phyloP scores from a whole-genome alignment of 2,888 invertebrate genomes.

The Ceriagrion tenellum region DNA sequence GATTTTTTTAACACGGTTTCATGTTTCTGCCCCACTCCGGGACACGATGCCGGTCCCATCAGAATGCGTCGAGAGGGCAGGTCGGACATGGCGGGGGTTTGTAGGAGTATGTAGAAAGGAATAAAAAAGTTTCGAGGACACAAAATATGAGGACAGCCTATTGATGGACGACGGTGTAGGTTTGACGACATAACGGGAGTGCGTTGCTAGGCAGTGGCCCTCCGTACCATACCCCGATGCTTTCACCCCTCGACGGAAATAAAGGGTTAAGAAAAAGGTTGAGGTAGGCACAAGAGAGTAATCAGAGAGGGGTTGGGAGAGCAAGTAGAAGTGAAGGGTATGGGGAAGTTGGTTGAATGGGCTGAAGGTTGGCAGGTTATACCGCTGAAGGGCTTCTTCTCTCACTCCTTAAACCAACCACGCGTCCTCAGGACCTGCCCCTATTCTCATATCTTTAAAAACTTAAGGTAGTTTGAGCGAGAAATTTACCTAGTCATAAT shows the following conservation, averaged over 20 bases:
- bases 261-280: background rate
- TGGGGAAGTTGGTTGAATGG: background rate
- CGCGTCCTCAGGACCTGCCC: background rate
- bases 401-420: background rate
- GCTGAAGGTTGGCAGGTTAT: background rate
- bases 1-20: background rate
- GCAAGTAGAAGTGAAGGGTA: background rate
- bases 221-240: background rate
- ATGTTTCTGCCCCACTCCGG: slow-evolving; percentile 33
- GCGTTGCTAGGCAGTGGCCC: background rate
- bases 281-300: background rate
- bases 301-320: background rate
- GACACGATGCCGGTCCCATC: slow-evolving; percentile 49
- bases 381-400: background rate
- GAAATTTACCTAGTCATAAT: too few species aligned
- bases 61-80: background rate
- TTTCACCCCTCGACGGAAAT: background rate
- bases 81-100: background rate
- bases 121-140: background rate
- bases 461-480: too few species aligned
- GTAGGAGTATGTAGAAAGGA: background rate
- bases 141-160: background rate
- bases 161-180: background rate
- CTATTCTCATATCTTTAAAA: too few species aligned
- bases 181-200: background rate